Percentiles rank a stretch among this genome's conserved stretches.
phyloP scores from a whole-genome alignment of 2,797 vertebrate genomes.

The Hyperoplus immaculatus region DNA sequence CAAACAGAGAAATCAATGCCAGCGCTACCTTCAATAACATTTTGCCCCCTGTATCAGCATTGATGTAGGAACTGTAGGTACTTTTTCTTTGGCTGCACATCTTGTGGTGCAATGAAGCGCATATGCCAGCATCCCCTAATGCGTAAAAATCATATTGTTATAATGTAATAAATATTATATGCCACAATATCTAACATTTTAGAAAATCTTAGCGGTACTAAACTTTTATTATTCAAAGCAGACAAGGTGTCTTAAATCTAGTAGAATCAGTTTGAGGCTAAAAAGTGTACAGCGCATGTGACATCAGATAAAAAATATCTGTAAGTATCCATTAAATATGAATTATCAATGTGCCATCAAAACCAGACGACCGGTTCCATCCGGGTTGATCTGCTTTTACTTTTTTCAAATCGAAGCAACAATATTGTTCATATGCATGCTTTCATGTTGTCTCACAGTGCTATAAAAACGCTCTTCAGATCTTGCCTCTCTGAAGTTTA shows the following conservation, averaged over 20 bases:
- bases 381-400: background rate
- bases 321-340: background rate
- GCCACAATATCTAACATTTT: background rate
- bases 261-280: background rate
- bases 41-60: background rate
- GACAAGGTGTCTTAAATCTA: background rate
- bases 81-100: background rate
- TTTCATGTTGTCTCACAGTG: constrained; percentile 13
- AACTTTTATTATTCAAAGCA: background rate
- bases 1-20: constrained; percentile 5
- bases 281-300: background rate
- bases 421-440: constrained; percentile 22
- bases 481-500: constrained; percentile 54
- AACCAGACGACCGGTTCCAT: background rate
- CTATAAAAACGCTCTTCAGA: constrained; percentile 31
- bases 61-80: background rate
- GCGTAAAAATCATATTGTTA: background rate
- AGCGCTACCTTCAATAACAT: background rate
- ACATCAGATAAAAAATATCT: constrained; percentile 5
- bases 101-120: background rate
- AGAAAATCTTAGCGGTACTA: background rate
- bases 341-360: constrained; percentile 4
- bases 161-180: background rate
- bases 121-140: background rate
- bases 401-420: constrained; percentile 46